Base-by-base conservation (phyloP, 1,140 invertebrate species). In the Drosophila lacertosa region DNA sequence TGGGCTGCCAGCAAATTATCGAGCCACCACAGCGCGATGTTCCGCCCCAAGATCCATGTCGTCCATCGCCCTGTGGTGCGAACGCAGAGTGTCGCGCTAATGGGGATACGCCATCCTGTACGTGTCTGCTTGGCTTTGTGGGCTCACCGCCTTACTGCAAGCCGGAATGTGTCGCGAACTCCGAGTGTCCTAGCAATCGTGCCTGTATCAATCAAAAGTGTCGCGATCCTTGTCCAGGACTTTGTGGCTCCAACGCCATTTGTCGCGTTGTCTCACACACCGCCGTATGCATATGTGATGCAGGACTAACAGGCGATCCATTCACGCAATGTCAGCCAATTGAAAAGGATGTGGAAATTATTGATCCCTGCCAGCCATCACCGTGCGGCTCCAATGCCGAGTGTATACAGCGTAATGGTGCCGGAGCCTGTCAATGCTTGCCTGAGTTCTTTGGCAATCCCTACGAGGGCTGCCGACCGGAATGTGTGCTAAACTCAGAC, bases 321-420 rank as follows among this genome's bases (percentile, higher is more conserved):
- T 95, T 95, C 79, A 93, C 93, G 20, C 92, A 93, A 54, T 96
- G 95, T 82, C 64, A 92, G 6, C 89, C 86, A 91, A 91, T 92
- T 59, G 71, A 80, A 22, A 75, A 70, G 4, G 77, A 82, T 29
- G 90, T 92, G n/a, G 88, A 92, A 90, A 90, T 91, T 15, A 92
- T 93, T 18, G 92, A 92, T 70, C 95, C 95, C 4, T 96, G 96
- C 74, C 92, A 93, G 50, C 95, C 95, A 22, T 95, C 94, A 11
- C 95, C 95, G 6, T 97, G 96, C 80, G 96, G 95, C 29, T 89
- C 95, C n/a, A 96, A 96, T 84, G 95, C 95, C 1, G 91, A 94
- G 57, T 97, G 95, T 84, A 92, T 91, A 44, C 94, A 94, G 92
- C 92, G 92, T 65, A 94, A 94, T 74, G 93, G 93, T 7, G 94